Percentiles rank a stretch among this genome's conserved stretches.
Evolutionary conservation across 2,888 invertebrate genomes (phyloP).

Genomic region (Drosophila gaucha): DNA sequence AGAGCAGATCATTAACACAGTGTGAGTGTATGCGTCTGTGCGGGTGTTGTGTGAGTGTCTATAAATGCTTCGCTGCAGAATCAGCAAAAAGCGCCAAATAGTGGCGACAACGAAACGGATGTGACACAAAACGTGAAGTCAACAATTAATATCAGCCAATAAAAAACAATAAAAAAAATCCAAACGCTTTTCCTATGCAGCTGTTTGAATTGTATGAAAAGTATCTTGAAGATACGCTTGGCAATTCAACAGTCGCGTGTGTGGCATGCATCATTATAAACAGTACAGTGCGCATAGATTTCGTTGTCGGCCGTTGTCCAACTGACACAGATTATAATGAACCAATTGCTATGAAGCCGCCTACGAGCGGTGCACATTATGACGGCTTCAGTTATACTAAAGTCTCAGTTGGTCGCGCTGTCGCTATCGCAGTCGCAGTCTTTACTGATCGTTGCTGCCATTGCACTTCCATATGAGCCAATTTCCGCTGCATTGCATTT

Average conservation of each 20-base stretch:
- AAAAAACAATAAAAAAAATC: slow-evolving; percentile 17
- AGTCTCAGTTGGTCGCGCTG: slow-evolving; percentile 1
- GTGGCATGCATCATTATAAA: slow-evolving; percentile 7
- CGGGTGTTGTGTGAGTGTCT: slow-evolving; percentile 25
- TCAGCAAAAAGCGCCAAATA: slow-evolving; percentile 25
- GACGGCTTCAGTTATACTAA: slow-evolving; percentile 42
- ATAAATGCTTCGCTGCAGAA: slow-evolving; percentile 26
- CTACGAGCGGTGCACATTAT: slow-evolving; percentile 27
- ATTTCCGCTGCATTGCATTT: slow-evolving; percentile 48
- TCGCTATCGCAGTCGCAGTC: slow-evolving; percentile 5
- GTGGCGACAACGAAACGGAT: slow-evolving; percentile 41
- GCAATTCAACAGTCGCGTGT: slow-evolving; percentile 29
- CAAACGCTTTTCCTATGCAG: background rate
- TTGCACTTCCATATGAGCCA: slow-evolving; percentile 25
- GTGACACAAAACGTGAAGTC: slow-evolving; percentile 52
- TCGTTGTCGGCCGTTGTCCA: slow-evolving; percentile 30
- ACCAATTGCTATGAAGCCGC: slow-evolving; percentile 39
- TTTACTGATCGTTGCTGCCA: background rate
- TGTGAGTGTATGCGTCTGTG: background rate
- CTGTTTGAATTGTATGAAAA: slow-evolving; percentile 4
- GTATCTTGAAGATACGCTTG: slow-evolving; percentile 43
- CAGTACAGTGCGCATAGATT: slow-evolving; percentile 32
- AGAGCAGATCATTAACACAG: slow-evolving; percentile 64
- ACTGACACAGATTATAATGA: slow-evolving; percentile 41
- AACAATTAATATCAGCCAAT: slow-evolving; percentile 53